A percentile compares a stretch with the other conserved stretches of the same genome.
Conservation (phyloP, 2,888 invertebrate species). For the Myopa tessellatipennis region DNA sequence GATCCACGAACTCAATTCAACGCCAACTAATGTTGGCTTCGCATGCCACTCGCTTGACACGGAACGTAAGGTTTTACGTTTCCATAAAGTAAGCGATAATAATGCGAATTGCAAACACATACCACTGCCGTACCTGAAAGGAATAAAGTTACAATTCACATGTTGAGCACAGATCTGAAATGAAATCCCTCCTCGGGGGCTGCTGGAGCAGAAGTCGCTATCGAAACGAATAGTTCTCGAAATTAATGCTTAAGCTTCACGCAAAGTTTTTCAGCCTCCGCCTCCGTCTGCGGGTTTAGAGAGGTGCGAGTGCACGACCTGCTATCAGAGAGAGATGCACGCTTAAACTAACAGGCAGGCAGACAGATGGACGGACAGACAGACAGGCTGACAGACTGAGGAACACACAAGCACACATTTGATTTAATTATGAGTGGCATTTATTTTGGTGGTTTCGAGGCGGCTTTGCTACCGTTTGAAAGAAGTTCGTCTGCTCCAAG, state of each 20-base stretch:
- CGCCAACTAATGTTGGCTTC: conserved; percentile 56
- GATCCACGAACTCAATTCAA: conserved; percentile 10
- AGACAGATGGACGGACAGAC: conserved; percentile 44
- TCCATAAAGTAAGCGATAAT: conserved; percentile 42
- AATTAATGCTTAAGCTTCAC: conserved; percentile 61
- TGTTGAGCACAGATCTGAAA: conserved; percentile 31
- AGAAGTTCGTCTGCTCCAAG: conserved; percentile 17
- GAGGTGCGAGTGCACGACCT: background rate
- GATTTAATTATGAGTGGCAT: conserved; percentile 69
- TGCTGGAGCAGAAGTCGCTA: conserved; percentile 1
- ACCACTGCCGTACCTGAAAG: conserved; percentile 34
- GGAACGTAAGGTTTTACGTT: conserved; percentile 18
- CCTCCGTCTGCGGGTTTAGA: background rate
- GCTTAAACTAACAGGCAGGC: background rate
- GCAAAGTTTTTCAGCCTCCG: conserved; percentile 45
- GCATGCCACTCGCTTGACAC: conserved; percentile 51
- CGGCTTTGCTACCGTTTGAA: conserved; percentile 3
- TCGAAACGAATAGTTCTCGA: conserved; percentile 46
- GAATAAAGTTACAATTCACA: conserved; percentile 42
- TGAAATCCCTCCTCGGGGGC: conserved; percentile 15
- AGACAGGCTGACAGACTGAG: conserved; percentile 34
- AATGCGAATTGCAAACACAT: conserved; percentile 45
- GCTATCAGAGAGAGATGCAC: background rate
- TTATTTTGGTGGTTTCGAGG: conserved; percentile 51
- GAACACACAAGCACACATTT: conserved; percentile 54